These are phyloP conservation scores for Papilio gigon DNA, from an alignment of 2,888 invertebrate species.

Conservation along the genomic window DNA sequence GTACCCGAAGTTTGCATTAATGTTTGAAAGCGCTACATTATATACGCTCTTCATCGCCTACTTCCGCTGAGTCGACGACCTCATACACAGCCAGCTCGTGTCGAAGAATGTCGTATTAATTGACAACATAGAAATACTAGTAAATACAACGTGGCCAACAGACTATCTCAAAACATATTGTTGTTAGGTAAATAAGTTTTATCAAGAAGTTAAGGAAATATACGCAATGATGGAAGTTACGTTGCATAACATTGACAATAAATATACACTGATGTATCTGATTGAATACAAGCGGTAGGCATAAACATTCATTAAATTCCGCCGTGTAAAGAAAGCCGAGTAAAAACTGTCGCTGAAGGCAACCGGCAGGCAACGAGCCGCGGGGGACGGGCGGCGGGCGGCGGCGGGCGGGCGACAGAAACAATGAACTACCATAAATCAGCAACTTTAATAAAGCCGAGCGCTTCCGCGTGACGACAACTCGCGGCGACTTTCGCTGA, in stretches of 20 bases:
- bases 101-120: no score
- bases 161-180: no score
- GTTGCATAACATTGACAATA: no score
- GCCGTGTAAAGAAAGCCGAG: constrained; percentile 29
- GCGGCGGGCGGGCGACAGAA: constrained; percentile 49
- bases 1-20: constrained; percentile 78
- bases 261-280: neutral
- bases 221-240: no score
- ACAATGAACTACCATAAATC: constrained; percentile 76
- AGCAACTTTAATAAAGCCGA: constrained; percentile 70
- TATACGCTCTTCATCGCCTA: constrained; percentile 75
- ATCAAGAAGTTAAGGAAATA: no score
- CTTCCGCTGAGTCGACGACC: constrained; percentile 49
- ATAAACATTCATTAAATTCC: constrained; percentile 24
- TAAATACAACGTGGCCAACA: no score
- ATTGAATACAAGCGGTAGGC: neutral
- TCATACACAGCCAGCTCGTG: constrained; percentile 48
- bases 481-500: constrained; percentile 40
- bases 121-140: no score
- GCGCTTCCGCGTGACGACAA: constrained; percentile 49
- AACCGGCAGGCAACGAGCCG: constrained; percentile 31
- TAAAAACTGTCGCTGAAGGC: constrained; percentile 52
- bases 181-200: no score
- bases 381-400: neutral
- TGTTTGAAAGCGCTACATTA: constrained; percentile 81